phyloP scores from a whole-genome alignment of 2,797 vertebrate genomes.

The Delichon dasypus region DNA sequence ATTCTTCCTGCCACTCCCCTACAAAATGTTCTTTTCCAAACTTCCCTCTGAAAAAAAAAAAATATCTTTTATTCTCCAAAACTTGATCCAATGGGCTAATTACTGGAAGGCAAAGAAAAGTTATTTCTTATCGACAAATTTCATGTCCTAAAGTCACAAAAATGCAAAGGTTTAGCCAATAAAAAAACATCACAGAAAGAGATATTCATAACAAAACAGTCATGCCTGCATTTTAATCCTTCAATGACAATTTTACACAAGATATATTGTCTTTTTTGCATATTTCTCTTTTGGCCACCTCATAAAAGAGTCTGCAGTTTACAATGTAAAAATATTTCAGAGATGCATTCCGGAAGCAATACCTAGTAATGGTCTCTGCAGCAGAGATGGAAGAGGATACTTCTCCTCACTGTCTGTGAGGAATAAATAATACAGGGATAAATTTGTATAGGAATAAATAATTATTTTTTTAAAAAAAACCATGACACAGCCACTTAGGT shows the following conservation, averaged over 20 bases:
- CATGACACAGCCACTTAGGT: background rate
- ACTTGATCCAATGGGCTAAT: background rate
- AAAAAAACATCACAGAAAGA: constrained; percentile 42
- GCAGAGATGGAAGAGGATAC: background rate
- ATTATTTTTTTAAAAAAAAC: too few relatives aligned
- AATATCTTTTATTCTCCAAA: constrained; percentile 9
- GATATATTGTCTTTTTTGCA: background rate
- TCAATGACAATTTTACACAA: constrained; percentile 9
- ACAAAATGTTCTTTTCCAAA: background rate
- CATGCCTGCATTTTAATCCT: constrained; percentile 47
- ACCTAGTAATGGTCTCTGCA: background rate
- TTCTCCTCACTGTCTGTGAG: background rate
- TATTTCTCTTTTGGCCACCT: constrained; percentile 36
- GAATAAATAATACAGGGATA: background rate
- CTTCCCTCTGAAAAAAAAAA: constrained; percentile 20
- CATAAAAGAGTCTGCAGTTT: constrained; percentile 16
- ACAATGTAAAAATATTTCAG: constrained; percentile 1
- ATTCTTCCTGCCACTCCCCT: constrained; percentile 20
- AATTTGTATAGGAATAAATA: background rate
- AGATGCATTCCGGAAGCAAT: background rate
- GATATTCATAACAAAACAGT: constrained; percentile 45
- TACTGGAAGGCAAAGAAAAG: constrained; percentile 33
- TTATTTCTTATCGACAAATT: constrained; percentile 45
- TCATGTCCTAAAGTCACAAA: constrained; percentile 58
- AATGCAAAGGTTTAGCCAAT: constrained; percentile 57